Percentiles rank a stretch among this genome's conserved stretches.
These are phyloP conservation scores for Piaya cayana DNA, from an alignment of 2,113 vertebrate genomes.

Conservation along the genomic window DNA sequence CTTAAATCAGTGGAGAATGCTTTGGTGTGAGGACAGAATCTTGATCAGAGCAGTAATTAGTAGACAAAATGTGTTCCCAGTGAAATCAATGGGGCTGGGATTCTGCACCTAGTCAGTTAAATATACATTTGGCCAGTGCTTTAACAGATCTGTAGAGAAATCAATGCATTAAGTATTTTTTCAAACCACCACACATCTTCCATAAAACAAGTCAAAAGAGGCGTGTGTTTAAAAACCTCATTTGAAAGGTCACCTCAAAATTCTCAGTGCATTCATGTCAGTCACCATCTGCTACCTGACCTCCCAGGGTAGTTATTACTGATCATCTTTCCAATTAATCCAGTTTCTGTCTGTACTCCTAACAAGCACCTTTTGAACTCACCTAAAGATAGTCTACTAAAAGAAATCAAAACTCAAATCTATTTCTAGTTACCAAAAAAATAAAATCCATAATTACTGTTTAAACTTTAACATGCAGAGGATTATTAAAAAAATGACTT, in stretches of 20 bases:
- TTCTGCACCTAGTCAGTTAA: not conserved
- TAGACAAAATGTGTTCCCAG: not conserved
- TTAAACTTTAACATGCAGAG: not conserved
- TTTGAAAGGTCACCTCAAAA: not conserved
- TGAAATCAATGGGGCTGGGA: not conserved
- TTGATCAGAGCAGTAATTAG: not conserved
- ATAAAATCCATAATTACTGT: not conserved
- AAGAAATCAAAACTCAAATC: not conserved
- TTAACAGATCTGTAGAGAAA: slow-evolving; percentile 2
- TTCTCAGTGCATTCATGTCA: not conserved
- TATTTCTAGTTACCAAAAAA: not conserved
- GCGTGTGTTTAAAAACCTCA: not conserved
- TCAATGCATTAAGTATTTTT: not conserved
- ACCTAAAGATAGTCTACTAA: not conserved
- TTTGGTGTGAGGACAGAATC: not conserved
- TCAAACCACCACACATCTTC: not conserved
- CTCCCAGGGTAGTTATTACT: not conserved
- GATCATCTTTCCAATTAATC: not conserved
- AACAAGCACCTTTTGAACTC: not conserved
- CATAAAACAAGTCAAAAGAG: not conserved
- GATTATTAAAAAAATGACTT: not conserved
- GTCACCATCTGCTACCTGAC: not conserved
- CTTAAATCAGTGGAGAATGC: not conserved
- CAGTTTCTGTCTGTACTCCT: not conserved
- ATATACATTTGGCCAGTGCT: not conserved